A percentile compares a stretch with the other conserved stretches of the same genome.
Evolutionary conservation across 2,113 vertebrate genomes (phyloP).

Genomic region (Colinus virginianus): DNA sequence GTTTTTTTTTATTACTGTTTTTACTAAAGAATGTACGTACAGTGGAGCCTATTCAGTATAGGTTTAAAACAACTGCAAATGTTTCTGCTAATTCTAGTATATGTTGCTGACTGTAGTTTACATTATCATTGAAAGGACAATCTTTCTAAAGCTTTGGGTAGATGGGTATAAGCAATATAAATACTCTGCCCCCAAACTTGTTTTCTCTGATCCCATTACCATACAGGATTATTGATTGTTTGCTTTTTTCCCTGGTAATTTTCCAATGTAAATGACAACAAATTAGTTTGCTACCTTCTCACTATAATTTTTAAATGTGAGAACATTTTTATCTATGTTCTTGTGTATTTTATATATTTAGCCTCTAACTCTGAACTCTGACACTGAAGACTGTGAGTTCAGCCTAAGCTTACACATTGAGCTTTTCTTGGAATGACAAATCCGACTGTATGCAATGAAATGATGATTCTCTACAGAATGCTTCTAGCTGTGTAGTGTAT

Average conservation of each 20-base stretch:
- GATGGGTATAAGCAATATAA: constrained; percentile 17
- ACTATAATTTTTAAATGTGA: neutral
- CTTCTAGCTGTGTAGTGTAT: neutral
- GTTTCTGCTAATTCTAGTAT: constrained; percentile 46
- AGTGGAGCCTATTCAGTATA: constrained; percentile 2
- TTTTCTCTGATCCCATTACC: neutral
- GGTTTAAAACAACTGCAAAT: constrained; percentile 45
- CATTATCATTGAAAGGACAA: constrained; percentile 50
- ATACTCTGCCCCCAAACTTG: constrained; percentile 19
- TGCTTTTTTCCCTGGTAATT: neutral
- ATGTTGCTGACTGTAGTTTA: constrained; percentile 33
- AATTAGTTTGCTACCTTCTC: neutral
- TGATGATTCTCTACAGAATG: neutral
- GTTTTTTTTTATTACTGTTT: constrained; percentile 66
- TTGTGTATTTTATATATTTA: neutral
- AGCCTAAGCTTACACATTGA: neutral
- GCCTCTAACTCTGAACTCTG: neutral
- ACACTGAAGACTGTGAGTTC: neutral
- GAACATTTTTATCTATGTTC: neutral
- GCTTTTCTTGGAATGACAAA: neutral
- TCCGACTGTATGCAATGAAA: neutral
- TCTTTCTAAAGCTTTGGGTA: constrained; percentile 48
- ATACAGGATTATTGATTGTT: neutral
- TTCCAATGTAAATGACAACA: neutral
- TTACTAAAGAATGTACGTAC: constrained; percentile 42